Base-by-base conservation (phyloP, 2,113 vertebrate species). In the Crocuta crocuta region DNA sequence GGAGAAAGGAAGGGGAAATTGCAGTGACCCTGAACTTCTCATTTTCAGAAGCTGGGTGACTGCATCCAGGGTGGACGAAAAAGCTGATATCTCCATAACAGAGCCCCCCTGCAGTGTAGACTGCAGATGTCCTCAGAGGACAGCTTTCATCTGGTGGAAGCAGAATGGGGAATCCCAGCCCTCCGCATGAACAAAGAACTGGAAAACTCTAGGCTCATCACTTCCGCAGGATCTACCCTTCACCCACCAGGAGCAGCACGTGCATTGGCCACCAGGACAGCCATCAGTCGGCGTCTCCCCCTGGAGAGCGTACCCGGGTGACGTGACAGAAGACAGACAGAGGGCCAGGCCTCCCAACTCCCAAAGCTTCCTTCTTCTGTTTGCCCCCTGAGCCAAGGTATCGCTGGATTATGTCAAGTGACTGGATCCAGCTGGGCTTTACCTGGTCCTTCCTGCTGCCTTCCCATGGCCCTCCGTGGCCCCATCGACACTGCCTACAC, bases 291-390 rank as follows among this genome's bases (percentile, higher is more conserved):
- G 28, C 17, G 4, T 10, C 84, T 9, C 12, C 43, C 73, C 65
- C 65, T 0, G 0, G 48, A 81, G 12, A 45, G 7, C 24, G 68
- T 21, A 10, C 58, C 13, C 0, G 0, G 43, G 53, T 13, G 50
- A n/a, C 0, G 23, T 7, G 17, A 45, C 33, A 50, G 28, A 78
- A 76, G 84, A 58, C 48, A 39, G 35, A 78, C 58, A 61, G 58
- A 71, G 65, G 7, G 7, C 58, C 76, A 73, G 24, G 10, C 31
- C 24, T 8, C 50, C 43, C 0, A 0, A 43, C n/a, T 55, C 31
- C 53, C 73, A 33, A 5, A 63, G 39, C 7, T 7, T n/a, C 68
- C 78, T 84, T 33, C 70, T 84, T 21, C 79, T 6, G 1, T 24
- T 35, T 61, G 16, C 21, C 45, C 55, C 58, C 4, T 70, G 24